These are phyloP conservation scores for Pantherophis vulpinus DNA, from an alignment of 2,797 vertebrate genomes.

Conservation along the genomic window DNA sequence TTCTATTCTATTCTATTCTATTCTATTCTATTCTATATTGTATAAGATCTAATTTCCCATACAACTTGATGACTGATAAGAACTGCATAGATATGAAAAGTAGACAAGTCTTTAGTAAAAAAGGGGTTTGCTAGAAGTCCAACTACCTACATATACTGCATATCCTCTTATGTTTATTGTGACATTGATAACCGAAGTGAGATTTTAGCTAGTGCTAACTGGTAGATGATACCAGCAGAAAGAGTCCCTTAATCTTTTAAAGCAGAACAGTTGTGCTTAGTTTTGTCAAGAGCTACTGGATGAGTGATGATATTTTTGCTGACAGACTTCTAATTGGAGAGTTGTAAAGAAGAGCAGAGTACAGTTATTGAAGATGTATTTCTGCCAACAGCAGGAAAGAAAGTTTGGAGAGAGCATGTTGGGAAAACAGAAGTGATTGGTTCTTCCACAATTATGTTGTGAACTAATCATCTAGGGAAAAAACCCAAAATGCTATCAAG, in stretches of 20 bases:
- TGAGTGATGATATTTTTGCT: constrained; percentile 63
- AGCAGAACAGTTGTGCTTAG: constrained; percentile 28
- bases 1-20: too few species aligned
- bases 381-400: constrained; percentile 46
- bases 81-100: neutral
- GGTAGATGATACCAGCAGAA: constrained; percentile 39
- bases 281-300: constrained; percentile 57
- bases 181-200: constrained; percentile 30
- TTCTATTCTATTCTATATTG: too few species aligned
- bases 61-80: neutral
- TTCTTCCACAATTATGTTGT: neutral
- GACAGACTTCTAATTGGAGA: constrained; percentile 71
- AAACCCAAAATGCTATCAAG: neutral
- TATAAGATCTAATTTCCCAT: neutral
- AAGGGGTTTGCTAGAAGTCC: constrained; percentile 29
- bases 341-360: constrained; percentile 50
- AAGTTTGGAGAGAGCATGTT: constrained; percentile 17
- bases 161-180: neutral
- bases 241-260: constrained; percentile 45
- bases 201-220: constrained; percentile 41
- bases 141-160: constrained; percentile 35
- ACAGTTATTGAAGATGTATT: constrained; percentile 56
- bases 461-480: neutral
- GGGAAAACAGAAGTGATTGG: constrained; percentile 25
- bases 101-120: neutral